Evolutionary conservation across 2,113 vertebrate genomes (phyloP).

Genomic region (Brachyhypopomus occidentalis): DNA sequence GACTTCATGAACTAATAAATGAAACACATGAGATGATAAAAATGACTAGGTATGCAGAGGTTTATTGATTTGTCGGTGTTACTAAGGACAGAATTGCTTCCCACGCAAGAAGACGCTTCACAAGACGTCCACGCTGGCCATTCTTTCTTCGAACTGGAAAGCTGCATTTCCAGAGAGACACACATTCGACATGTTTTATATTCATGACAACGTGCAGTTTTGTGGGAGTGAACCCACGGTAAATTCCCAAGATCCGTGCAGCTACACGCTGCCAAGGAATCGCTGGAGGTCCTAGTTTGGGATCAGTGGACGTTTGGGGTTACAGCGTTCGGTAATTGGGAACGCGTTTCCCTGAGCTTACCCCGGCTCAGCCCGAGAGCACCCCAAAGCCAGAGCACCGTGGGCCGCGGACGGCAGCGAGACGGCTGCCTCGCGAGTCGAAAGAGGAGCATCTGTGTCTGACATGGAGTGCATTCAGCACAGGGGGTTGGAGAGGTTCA

Average conservation of each 20-base stretch:
- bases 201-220: background rate
- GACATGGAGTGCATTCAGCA: constrained; percentile 53
- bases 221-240: background rate
- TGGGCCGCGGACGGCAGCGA: background rate
- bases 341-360: background rate
- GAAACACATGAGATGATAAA: background rate
- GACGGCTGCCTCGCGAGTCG: constrained; percentile 27
- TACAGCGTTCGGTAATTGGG: background rate
- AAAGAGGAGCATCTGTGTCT: constrained; percentile 53
- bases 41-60: background rate
- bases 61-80: background rate
- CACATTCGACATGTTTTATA: background rate
- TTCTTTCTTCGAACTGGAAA: background rate
- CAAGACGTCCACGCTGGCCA: too few relatives aligned
- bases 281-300: background rate
- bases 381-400: background rate
- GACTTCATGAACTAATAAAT: background rate
- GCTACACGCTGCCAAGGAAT: background rate
- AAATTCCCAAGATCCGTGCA: background rate
- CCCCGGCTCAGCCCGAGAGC: background rate
- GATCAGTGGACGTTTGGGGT: background rate
- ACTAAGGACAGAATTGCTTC: background rate
- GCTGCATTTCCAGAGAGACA: background rate
- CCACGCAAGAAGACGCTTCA: too few relatives aligned
- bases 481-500: constrained; percentile 46